These are phyloP conservation scores for Phrynocephalus guinanensis DNA, from an alignment of 2,797 vertebrate genomes.

Conservation along the genomic window DNA sequence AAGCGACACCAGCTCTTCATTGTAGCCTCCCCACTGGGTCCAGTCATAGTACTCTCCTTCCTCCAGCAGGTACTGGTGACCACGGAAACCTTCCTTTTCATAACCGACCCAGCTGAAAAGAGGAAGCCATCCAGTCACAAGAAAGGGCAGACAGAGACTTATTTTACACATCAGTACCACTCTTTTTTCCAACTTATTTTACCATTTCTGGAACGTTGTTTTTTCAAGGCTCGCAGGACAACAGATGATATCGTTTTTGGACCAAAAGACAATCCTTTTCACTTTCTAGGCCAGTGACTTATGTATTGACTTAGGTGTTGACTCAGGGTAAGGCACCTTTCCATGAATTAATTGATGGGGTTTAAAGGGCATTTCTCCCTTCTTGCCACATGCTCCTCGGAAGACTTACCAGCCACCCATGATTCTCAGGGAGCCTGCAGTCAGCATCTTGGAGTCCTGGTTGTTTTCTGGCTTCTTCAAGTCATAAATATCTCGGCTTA, in stretches of 20 bases:
- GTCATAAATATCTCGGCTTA: constrained; percentile 83
- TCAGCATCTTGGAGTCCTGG: constrained; percentile 77
- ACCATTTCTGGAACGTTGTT: background rate
- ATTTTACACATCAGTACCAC: background rate
- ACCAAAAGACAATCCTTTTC: too few species aligned
- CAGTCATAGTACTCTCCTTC: constrained; percentile 94
- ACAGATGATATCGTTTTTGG: background rate
- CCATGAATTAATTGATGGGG: too few species aligned
- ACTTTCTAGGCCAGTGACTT: too few species aligned
- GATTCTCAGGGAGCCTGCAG: constrained; percentile 85
- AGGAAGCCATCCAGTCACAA: background rate
- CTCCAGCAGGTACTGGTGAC: constrained; percentile 95
- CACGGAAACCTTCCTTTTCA: constrained; percentile 92
- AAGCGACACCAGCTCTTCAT: constrained; percentile 85
- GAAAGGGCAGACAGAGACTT: too few species aligned
- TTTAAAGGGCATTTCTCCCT: background rate
- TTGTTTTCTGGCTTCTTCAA: constrained; percentile 80
- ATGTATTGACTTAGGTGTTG: too few species aligned
- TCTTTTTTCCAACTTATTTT: too few species aligned
- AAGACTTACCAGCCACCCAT: constrained; percentile 90
- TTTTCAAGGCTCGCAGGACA: background rate
- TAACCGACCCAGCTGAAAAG: constrained; percentile 91
- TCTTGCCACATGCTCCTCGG: rapidly evolving
- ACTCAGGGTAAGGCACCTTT: background rate
- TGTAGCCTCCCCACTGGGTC: constrained; percentile 91